Conservation (phyloP, 2,888 invertebrate genomes). For the Agrotis clavis region DNA sequence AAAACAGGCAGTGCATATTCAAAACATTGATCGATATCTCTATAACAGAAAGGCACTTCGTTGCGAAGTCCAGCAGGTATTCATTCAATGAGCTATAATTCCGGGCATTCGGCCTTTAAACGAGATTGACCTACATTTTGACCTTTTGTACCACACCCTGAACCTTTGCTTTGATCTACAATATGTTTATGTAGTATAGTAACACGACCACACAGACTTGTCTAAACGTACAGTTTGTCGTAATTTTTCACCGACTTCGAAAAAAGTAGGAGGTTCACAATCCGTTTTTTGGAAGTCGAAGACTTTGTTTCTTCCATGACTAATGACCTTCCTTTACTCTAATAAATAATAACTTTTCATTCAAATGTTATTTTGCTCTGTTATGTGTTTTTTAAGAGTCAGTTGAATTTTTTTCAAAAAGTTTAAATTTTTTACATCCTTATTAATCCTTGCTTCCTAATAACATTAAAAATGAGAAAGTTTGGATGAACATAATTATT, state of each 20-base stretch:
- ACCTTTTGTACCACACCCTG: conserved; percentile 76
- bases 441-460: too few species aligned
- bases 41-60: conserved; percentile 30
- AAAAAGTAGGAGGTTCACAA: too few species aligned
- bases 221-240: conserved; percentile 12
- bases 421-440: too few species aligned
- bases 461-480: background rate
- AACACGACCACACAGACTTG: conserved; percentile 32
- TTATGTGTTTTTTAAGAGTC: too few species aligned
- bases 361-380: too few species aligned
- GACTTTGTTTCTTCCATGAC: too few species aligned
- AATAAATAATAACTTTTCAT: too few species aligned
- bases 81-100: conserved; percentile 61
- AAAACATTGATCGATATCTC: conserved; percentile 18
- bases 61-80: conserved; percentile 44
- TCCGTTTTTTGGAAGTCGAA: too few species aligned
- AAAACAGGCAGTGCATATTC: background rate
- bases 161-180: conserved; percentile 45
- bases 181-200: conserved; percentile 38
- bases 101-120: conserved; percentile 71
- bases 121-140: conserved; percentile 74
- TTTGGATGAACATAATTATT: too few species aligned
- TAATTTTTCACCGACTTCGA: background rate
- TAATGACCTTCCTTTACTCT: too few species aligned
- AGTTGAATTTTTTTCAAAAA: too few species aligned